Base-by-base conservation (phyloP, 2,113 vertebrate genomes). In the Panthera leo region DNA sequence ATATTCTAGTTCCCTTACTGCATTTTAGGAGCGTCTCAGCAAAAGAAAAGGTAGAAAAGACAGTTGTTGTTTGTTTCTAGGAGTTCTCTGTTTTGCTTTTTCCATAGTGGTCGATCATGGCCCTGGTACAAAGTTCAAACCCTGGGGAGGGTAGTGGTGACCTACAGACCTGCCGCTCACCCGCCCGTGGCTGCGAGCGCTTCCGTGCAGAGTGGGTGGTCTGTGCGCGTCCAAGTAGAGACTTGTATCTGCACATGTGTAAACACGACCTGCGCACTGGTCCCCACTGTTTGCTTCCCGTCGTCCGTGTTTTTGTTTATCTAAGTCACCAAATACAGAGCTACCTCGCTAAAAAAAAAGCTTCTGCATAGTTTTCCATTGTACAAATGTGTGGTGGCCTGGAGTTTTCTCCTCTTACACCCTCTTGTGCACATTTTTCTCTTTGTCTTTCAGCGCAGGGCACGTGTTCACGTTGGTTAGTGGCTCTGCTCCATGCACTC, bases 201-300 rank as follows among this genome's bases (percentile, higher is more conserved):
- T 13, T 27, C 71, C 39, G 5, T 4, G 5, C 73, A 5, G 0
- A 4, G 1, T 3, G 23, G 27, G 23, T 3, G 27, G 12, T 27
- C 39, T 15, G 71, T 27, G 73, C 39, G 27, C 0, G 12, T 73
- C 12, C 7, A 23, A 7, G 5, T 27, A 12, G 71, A 42, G 71
- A 14, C 39, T 3, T 14, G 39, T 14, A 12, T 75, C 73, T 45
- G 27, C 27, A 42, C 25, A 2, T 8, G 13, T 29, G 42, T 14
- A 8, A 29, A 16, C 39, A 45, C 7, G 10, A 6, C 36, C 48
- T 21, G 9, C 48, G 21, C 48, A 1, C 45, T 4, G 31, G 29
- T 7, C 36, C 71, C n/a, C n/a, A 21, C 5, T 5, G 21, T 21
- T 29, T 75, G 58, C 86, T 75, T 14, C 68, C 68, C 7, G 42